Conservation (phyloP, 2,113 vertebrate genomes). For the Galeopterus variegatus region DNA sequence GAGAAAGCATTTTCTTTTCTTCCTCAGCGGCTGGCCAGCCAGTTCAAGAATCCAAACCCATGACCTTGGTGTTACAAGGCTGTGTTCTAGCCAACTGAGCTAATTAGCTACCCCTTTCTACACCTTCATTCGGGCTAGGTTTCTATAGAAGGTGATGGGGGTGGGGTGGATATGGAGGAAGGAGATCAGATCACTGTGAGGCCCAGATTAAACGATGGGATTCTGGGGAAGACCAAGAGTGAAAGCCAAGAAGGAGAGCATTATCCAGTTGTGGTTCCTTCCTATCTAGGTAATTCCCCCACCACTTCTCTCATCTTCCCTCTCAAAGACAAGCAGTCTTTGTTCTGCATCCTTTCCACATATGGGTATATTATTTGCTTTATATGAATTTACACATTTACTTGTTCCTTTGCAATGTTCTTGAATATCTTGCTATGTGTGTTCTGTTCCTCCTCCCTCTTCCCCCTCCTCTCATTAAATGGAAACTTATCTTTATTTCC, state of each 20-base stretch:
- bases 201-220: neutral
- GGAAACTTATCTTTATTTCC: neutral
- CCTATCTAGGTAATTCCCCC: neutral
- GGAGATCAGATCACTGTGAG: neutral
- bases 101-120: too few species aligned
- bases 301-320: neutral
- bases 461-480: neutral
- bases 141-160: constrained; percentile 15
- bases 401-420: neutral
- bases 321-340: neutral
- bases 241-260: neutral
- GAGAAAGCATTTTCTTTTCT: too few species aligned
- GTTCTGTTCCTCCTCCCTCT: neutral
- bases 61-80: too few species aligned
- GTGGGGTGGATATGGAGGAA: neutral
- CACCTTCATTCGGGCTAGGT: neutral
- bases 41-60: too few species aligned
- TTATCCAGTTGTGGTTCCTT: neutral
- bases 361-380: neutral
- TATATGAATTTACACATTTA: neutral
- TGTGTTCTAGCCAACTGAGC: too few species aligned
- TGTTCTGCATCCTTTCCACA: neutral
- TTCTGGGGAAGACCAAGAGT: constrained; percentile 27
- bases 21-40: too few species aligned
- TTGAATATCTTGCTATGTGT: neutral